A percentile compares a stretch with the other conserved stretches of the same genome.
phyloP scores from a whole-genome alignment of 2,797 vertebrate species.

The Trachurus trachurus region DNA sequence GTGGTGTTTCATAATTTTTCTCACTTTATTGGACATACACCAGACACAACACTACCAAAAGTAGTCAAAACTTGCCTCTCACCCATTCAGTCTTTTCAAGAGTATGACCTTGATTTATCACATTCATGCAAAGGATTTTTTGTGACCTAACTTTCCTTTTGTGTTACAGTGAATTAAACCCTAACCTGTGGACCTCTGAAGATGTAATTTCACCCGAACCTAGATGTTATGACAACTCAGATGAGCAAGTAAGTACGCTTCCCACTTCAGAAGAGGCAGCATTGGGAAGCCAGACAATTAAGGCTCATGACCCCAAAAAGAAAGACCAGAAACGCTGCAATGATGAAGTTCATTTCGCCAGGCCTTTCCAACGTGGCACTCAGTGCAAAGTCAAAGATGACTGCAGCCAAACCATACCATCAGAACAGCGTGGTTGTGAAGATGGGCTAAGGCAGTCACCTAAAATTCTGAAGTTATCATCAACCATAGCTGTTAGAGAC shows the following conservation, averaged over 20 bases:
- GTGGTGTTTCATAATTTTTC: background rate
- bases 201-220: conserved; percentile 74
- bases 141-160: conserved; percentile 40
- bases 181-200: conserved; percentile 78
- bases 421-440: conserved; percentile 46
- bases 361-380: conserved; percentile 40
- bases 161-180: conserved; percentile 80
- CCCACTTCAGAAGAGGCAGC: conserved; percentile 54
- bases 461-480: conserved; percentile 50
- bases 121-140: conserved; percentile 8
- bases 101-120: background rate
- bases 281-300: conserved; percentile 50
- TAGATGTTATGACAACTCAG: conserved; percentile 59
- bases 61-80: background rate
- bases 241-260: conserved; percentile 83
- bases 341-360: conserved; percentile 46
- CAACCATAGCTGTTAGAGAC: conserved; percentile 71
- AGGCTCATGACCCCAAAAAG: conserved; percentile 54
- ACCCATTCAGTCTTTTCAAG: background rate
- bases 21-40: background rate
- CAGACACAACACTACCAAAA: background rate
- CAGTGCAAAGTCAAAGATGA: conserved; percentile 55
- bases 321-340: conserved; percentile 59
- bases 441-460: conserved; percentile 41
- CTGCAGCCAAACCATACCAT: conserved; percentile 33